Evolutionary conservation across 2,113 vertebrate species (phyloP).

Genomic region (Dromas ardeola): DNA sequence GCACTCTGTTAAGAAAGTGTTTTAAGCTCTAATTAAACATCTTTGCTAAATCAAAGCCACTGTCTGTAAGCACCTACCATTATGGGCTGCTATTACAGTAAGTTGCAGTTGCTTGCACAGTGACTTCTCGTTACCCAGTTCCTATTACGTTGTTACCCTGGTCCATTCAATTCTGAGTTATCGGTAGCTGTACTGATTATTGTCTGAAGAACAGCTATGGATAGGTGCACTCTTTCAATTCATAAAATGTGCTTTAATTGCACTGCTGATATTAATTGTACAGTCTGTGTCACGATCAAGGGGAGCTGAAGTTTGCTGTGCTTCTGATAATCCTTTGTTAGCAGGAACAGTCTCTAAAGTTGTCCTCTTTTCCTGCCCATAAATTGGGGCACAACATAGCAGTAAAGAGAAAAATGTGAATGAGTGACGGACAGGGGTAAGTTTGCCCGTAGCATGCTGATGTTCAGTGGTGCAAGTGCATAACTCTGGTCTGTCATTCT

Average conservation of each 20-base stretch:
- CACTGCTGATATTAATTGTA: neutral
- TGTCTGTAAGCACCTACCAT: neutral
- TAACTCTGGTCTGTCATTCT: neutral
- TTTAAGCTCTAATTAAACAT: neutral
- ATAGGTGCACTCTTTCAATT: neutral
- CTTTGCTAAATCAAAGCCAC: neutral
- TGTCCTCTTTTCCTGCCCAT: neutral
- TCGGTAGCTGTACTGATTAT: neutral
- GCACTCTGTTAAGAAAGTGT: neutral
- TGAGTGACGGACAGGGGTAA: neutral
- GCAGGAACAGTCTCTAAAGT: neutral
- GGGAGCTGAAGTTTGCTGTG: neutral
- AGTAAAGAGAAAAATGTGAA: neutral
- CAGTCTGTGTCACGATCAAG: neutral
- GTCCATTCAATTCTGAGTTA: neutral
- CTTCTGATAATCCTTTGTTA: neutral
- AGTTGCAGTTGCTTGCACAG: neutral
- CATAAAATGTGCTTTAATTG: neutral
- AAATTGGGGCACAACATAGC: neutral
- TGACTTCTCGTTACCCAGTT: neutral
- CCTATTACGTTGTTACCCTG: rapidly evolving
- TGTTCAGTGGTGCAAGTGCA: neutral
- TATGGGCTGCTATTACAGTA: neutral
- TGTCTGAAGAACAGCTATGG: neutral
- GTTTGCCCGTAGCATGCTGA: neutral